Conservation (phyloP, 2,113 vertebrate genomes). For the Chaetops frenatus region DNA sequence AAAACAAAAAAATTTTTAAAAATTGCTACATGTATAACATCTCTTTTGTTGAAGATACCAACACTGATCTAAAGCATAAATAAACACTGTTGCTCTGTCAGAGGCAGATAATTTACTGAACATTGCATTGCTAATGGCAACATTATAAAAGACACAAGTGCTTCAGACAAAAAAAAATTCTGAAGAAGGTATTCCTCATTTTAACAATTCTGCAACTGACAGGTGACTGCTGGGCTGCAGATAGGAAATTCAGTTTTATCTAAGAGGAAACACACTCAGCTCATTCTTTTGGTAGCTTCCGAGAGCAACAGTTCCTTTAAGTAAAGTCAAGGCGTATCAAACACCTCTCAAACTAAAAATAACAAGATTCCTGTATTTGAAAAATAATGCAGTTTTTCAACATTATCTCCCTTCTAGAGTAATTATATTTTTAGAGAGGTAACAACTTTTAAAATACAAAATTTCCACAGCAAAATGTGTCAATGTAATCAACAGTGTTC, state of each 20-base stretch:
- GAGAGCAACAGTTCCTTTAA: background rate
- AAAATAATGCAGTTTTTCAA: conserved; percentile 32
- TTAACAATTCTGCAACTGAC: background rate
- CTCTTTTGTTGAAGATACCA: background rate
- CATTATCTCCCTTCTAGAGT: background rate
- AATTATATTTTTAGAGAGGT: conserved; percentile 36
- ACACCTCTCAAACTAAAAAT: background rate
- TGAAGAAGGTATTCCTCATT: background rate
- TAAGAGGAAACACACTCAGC: conserved; percentile 11
- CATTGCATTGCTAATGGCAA: background rate
- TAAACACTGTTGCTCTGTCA: background rate
- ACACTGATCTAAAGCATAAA: background rate
- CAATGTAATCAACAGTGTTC: background rate
- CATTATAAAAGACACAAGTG: background rate
- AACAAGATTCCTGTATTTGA: background rate
- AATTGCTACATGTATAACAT: background rate
- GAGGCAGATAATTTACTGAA: background rate
- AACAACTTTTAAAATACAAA: background rate
- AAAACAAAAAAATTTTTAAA: background rate
- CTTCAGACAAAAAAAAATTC: background rate
- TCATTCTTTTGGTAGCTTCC: background rate
- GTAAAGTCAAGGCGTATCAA: background rate
- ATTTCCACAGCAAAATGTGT: background rate
- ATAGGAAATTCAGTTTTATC: conserved; percentile 30
- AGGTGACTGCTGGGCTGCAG: background rate